Evolutionary conservation across 2,113 vertebrate genomes (phyloP).

Genomic region (Caranx melampygus): DNA sequence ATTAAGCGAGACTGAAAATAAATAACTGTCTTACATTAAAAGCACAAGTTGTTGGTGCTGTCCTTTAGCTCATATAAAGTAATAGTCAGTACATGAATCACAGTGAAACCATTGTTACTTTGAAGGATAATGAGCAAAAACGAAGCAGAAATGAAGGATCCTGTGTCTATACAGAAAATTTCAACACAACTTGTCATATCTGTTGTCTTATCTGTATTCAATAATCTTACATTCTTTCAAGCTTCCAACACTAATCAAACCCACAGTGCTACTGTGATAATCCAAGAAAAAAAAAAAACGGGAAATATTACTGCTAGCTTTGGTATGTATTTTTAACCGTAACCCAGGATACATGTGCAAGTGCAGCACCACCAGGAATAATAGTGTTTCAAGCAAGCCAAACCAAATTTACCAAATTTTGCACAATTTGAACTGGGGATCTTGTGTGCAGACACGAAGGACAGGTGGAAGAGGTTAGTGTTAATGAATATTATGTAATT

Average conservation of each 20-base stretch:
- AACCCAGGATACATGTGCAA: neutral
- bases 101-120: too few relatives aligned
- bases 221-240: slow-evolving; percentile 7
- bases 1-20: neutral
- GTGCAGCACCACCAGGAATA: neutral
- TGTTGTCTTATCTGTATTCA: neutral
- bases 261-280: neutral
- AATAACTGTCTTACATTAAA: neutral
- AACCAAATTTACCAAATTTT: neutral
- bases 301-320: neutral
- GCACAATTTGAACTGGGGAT: neutral
- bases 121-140: neutral
- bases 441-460: neutral
- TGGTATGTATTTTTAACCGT: neutral
- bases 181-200: slow-evolving; percentile 11
- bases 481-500: slow-evolving; percentile 71
- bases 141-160: too few relatives aligned
- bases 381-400: slow-evolving; percentile 6
- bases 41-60: too few relatives aligned
- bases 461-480: slow-evolving; percentile 59
- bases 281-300: neutral
- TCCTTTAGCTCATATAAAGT: too few relatives aligned
- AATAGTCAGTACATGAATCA: too few relatives aligned
- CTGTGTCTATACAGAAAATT: neutral
- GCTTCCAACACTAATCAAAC: slow-evolving; percentile 3